Base-by-base conservation (phyloP, 2,113 vertebrate genomes). In the Odocoileus virginianus region DNA sequence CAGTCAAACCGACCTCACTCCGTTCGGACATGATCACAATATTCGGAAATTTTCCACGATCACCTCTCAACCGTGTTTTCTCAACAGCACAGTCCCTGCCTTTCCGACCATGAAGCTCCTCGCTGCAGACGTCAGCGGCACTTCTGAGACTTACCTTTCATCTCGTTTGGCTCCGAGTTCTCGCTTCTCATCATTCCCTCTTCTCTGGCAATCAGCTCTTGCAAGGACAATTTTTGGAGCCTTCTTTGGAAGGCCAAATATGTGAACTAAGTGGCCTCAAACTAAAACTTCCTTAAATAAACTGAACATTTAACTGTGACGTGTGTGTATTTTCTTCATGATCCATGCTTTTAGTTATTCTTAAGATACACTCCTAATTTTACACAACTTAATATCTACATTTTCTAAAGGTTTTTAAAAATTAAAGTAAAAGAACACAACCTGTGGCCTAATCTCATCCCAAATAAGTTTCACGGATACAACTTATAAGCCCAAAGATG, bases 311-410 rank as follows among this genome's bases (percentile, higher is more conserved):
- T 6, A n/a, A 64, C 27, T 15, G 19, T 5, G 52, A 79, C 0
- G 8, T 47, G 3, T 23, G 15, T 58, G 23, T 4, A 10, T 36
- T 89, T 6, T 87, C 27, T 25, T 64, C 52, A 27, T 11, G 43
- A 92, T 28, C 76, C 17, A 52, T 9, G 0, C 7, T 92, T 91
- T 89, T 25, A 61, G 45, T 67, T 61, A 47, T 17, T 27, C 54
- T 78, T 60, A 93, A 83, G 83, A 85, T 27, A 93, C 52, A 76
- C 30, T 43, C 36, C 40, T 92, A 79, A 76, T 87, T 94, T 89
- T 55, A 84, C 47, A 58, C 10, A 54, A 43, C 14, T 79, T 36
- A 28, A 55, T 21, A 4, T 54, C 4, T 27, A 16, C 25, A 33
- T 86, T 89, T 71, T 47, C 76, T 60, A 89, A 91, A 40, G 30